Base-by-base conservation (phyloP, 2,797 vertebrate species). In the Premnoplex brunnescens region DNA sequence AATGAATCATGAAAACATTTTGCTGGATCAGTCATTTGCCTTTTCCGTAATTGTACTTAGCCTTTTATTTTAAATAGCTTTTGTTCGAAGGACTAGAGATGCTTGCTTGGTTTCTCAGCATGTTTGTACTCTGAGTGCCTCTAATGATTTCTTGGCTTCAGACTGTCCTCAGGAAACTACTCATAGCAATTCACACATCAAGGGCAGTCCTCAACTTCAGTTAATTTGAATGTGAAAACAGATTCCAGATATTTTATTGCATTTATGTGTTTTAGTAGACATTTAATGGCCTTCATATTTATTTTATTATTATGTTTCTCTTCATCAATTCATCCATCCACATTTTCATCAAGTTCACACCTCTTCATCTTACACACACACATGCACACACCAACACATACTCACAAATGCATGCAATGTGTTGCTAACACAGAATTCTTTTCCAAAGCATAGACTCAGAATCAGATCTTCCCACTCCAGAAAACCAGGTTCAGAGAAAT, bases 81-180 rank as follows among this genome's bases (percentile, higher is more conserved):
- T 91, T 66, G 58, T 81, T 95, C 58, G 58, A 88, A 94, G 43
- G 81, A 34, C 62, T 72, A 26, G 79, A 85, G 54, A 58, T 58
- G 22, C 64, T 84, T 90, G 54, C 69, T 93, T 89, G 64, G 60
- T 92, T 94, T 66, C 68, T 85, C 69, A 68, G 60, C 0, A 0
- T 9, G 3, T 67, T 93, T 72, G 24, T 78, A 46, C 49, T 75
- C 64, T 75, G 68, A 88, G 58, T 56, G 48, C 32, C 66, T 96
- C 69, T 78, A 77, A 85, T 92, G 86, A 66, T 91, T 91, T 87
- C 34, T 92, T 93, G 84, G 86, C 80, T 94, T 92, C 62, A 78
- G 22, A 58, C 36, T 58, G 51, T 93, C 84, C 64, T 86, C 72
- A 59, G 77, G 66, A 96, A 96, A 46, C 80, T 83, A 58, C 92